Base-by-base conservation (phyloP, 2,888 invertebrate genomes). In the Dolomedes plantarius region DNA sequence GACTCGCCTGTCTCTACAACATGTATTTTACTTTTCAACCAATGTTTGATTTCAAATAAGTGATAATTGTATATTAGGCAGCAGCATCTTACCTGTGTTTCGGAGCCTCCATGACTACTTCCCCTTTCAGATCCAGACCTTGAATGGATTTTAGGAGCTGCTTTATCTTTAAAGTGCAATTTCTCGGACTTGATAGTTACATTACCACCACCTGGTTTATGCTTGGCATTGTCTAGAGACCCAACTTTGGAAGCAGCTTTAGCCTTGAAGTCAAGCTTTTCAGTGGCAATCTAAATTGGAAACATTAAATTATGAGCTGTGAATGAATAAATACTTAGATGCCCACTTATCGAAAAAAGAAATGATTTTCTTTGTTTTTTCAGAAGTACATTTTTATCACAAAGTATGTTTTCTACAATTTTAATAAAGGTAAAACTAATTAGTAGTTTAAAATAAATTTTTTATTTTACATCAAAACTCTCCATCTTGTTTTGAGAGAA, bases 171-270 rank as follows among this genome's bases (percentile, higher is more conserved):
- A 92, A 98, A 98, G 91, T 97, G 96, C 90, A 97, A 92, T 92
- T 88, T 88, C 11, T 87, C 87, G n/a, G 71, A 77, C 31, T 73
- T 78, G n/a, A 88, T 88, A 16, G 97, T 96, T 77, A 97, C 93
- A 89, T 94, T 94, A 86, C 97, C 97, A 88, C 97, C 97, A 83
- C 97, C 96, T 27, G 97, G 96, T 89, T 94, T 93, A 92, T 97
- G 95, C 90, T 96, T 96, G 76, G 96, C 94, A 92, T 97, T 97
- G 88, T 96, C 96, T 91, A 96, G 96, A 69, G 97, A 97, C 83
- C 97, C 97, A 88, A 98, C 95, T 93, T 97, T 97, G 9, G 98
- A 94, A 91, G 96, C 95, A 11, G 97, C 98, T 91, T 95, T 96
- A 91, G 74, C 68, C 41, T 85, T 87, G 80, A 87, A 88, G 32